Base-by-base conservation (phyloP, 53 echinoderm and acorn worm species). In the Zoroaster sp. region DNA sequence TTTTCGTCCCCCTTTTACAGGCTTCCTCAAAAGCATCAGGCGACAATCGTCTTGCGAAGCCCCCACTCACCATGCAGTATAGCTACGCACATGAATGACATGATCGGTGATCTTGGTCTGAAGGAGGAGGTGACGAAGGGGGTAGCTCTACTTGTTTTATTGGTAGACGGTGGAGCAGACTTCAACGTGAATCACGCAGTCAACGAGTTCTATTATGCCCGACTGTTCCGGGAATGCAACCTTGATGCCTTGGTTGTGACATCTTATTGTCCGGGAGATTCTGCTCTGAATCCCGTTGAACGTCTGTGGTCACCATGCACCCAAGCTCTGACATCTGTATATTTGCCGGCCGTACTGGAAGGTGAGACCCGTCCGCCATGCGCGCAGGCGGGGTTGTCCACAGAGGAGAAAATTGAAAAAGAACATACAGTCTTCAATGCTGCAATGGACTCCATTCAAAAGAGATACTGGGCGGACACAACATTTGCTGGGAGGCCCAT, bases 231-330 rank as follows among this genome's bases (percentile, higher is more conserved):
- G n/a, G n/a, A n/a, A n/a, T n/a, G 52, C 28, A 77, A 77, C 53
- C 55, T 77, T 1, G 78, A 77, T 77, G 78, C 78, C 28, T 23
- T 77, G 33, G 53, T 77, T 37, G 78, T 77, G 52, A 51, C 55
- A 15, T 77, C 78, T 4, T 77, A 77, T 21, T 77, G 53, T 32
- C 78, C 78, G 13, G 53, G 78, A 44, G 33, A 77, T 51, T 77
- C 53, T 2, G 33, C 78, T 1, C 35, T 77, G 1, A 77, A 77
- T 37, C 52, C 52, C 1, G 44, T 77, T 36, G 78, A 77, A 33
- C 52, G 35, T 9, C 32, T 77, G 14, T 51, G 78, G 55, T 44
- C 78, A n/a, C 73, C 73, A 15, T 73, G 73, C 42, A 73, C 73
- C 2, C 35, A 39, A 23, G 73, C 73, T 4, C 39, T 73, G 4